phyloP scores from a whole-genome alignment of 2,888 invertebrate species.

The Cyclophora albipunctata region DNA sequence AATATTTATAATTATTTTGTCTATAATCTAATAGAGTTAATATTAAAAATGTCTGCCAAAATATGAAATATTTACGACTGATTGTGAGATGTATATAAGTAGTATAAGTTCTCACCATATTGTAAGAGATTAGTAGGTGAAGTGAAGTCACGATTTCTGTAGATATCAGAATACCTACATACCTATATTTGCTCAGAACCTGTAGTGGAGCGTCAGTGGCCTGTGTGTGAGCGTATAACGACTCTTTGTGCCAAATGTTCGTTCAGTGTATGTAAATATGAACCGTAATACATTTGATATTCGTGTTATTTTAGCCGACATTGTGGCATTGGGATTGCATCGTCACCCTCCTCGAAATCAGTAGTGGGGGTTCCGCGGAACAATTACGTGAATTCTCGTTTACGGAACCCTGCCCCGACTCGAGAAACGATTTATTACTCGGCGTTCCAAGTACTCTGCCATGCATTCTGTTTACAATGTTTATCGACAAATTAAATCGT shows the following conservation, averaged over 20 bases:
- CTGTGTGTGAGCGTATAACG: slow-evolving; percentile 59
- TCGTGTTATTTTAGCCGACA: slow-evolving; percentile 38
- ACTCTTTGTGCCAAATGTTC: slow-evolving; percentile 70
- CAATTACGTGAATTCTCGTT: slow-evolving; percentile 17
- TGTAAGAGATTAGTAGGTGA: slow-evolving; percentile 52
- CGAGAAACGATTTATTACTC: slow-evolving; percentile 28
- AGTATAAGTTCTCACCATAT: slow-evolving; percentile 65
- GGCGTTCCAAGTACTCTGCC: slow-evolving; percentile 26
- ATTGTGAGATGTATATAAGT: slow-evolving; percentile 72
- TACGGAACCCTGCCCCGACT: slow-evolving; percentile 13
- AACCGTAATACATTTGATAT: slow-evolving; percentile 41
- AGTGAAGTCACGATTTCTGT: slow-evolving; percentile 57
- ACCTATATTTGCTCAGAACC: slow-evolving; percentile 73
- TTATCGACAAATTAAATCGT: slow-evolving; percentile 11
- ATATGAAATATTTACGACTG: slow-evolving; percentile 67
- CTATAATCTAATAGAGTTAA: slow-evolving; percentile 35
- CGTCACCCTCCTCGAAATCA: slow-evolving; percentile 18
- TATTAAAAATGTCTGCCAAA: slow-evolving; percentile 62
- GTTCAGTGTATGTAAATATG: slow-evolving; percentile 54
- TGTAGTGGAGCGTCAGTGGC: slow-evolving; percentile 50
- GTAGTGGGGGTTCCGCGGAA: slow-evolving; percentile 18
- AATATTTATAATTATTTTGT: slow-evolving; percentile 32
- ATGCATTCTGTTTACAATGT: slow-evolving; percentile 24
- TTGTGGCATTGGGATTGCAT: slow-evolving; percentile 30
- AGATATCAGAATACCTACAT: slow-evolving; percentile 62